A percentile compares a stretch with the other conserved stretches of the same genome.
Conservation (phyloP, 2,888 invertebrate species). For the Morpho achilles region DNA sequence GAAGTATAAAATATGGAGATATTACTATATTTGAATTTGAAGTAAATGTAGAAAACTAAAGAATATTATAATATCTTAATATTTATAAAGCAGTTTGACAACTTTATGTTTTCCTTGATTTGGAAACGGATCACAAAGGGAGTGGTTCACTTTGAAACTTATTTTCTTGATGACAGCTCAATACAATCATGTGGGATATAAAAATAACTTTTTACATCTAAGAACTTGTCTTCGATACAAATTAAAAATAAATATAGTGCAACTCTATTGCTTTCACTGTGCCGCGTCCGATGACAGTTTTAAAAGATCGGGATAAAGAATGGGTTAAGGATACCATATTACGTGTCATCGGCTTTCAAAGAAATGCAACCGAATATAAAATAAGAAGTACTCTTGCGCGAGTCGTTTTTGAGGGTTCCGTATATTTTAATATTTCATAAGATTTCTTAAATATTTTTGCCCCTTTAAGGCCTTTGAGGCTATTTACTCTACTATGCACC, state of each 20-base stretch:
- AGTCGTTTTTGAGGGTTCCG: conserved; percentile 3
- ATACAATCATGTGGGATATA: not conserved
- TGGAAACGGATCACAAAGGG: not conserved
- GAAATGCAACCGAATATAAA: conserved; percentile 22
- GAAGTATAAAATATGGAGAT: no score
- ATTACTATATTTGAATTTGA: no score
- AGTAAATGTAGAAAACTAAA: no score
- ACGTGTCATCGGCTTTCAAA: conserved; percentile 38
- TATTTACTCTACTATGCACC: no score
- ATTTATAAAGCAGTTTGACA: not conserved
- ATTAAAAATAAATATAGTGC: conserved; percentile 1
- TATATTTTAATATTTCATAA: not conserved
- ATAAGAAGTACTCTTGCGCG: not conserved
- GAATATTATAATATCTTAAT: no score
- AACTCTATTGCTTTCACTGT: conserved; percentile 7
- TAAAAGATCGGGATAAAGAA: conserved; percentile 40
- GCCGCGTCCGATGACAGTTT: conserved; percentile 35
- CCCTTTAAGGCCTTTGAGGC: no score
- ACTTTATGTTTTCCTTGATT: not conserved
- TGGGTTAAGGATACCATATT: conserved; percentile 39
- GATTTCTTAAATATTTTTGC: no score
- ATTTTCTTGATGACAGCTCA: conserved; percentile 2
- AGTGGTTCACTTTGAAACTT: no score
- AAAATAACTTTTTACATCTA: conserved; percentile 4
- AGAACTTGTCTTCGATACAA: conserved; percentile 9